A percentile compares a stretch with the other conserved stretches of the same genome.
These are phyloP conservation scores for Oophaga sylvatica DNA, from an alignment of 2,797 vertebrate species.

Conservation along the genomic window DNA sequence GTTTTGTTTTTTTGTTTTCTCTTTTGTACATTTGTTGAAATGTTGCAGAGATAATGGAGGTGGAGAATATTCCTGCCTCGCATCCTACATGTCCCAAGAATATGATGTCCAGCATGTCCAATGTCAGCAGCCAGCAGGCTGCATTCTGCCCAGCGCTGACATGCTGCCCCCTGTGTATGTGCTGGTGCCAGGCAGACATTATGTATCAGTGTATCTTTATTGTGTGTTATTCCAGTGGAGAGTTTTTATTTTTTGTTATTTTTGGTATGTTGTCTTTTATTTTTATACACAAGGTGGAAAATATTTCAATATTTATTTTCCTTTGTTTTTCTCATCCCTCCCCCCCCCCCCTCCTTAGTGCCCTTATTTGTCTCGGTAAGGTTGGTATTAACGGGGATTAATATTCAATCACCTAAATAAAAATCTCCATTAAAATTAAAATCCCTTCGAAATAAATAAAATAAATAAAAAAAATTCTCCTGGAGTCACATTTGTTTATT, in stretches of 20 bases:
- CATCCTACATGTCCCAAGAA: conserved; percentile 39
- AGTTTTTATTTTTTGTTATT: too few species aligned
- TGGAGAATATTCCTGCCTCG: conserved; percentile 20
- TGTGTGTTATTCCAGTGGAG: neutral
- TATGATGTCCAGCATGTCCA: conserved; percentile 34
- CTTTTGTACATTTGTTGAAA: conserved; percentile 20
- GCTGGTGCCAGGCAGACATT: neutral
- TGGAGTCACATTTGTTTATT: conserved; percentile 47
- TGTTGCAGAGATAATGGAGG: conserved; percentile 28
- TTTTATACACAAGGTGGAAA: neutral
- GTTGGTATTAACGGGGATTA: neutral
- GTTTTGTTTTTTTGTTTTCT: neutral
- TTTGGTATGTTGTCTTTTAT: neutral
- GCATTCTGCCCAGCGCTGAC: too few species aligned
- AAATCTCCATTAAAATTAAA: neutral
- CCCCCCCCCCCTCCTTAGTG: too few species aligned
- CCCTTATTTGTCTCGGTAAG: neutral
- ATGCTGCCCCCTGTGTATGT: neutral
- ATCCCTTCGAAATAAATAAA: neutral
- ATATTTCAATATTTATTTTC: neutral
- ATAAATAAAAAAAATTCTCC: neutral
- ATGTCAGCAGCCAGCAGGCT: neutral
- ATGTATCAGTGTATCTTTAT: neutral
- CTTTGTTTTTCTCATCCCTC: neutral
- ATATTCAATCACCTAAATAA: neutral